Evolutionary conservation across 2,888 invertebrate genomes (phyloP).

Genomic region (Drosophila setosimentum): DNA sequence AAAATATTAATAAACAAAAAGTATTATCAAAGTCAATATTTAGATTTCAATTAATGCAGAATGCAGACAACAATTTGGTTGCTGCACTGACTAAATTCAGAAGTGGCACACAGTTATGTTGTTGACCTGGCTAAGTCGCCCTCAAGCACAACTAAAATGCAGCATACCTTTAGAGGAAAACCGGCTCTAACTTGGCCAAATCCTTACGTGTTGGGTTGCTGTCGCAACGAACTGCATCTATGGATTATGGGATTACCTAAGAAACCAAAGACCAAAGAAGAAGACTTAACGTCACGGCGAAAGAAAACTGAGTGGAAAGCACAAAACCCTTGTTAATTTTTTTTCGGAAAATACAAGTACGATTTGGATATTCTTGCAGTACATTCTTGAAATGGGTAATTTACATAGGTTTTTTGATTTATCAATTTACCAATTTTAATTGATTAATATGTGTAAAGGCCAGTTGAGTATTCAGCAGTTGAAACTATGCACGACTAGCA

Average conservation of each 20-base stretch:
- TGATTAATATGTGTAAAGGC: conserved; percentile 34
- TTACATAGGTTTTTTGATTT: no score
- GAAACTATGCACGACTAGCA: neutral
- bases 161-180: neutral
- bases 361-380: neutral
- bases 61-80: neutral
- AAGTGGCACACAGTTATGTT: no score
- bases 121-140: neutral
- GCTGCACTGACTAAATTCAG: neutral
- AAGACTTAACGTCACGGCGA: neutral
- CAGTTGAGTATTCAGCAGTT: no score
- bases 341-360: neutral
- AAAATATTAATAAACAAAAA: conserved; percentile 78
- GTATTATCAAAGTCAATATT: conserved; percentile 64
- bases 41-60: neutral
- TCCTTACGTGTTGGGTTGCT: neutral
- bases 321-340: neutral
- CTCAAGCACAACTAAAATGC: no score
- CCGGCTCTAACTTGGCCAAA: neutral
- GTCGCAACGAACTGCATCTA: neutral
- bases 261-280: neutral
- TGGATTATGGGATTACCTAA: neutral
- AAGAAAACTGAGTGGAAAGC: neutral
- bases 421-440: conserved; percentile 21
- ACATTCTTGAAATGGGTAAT: no score